Base-by-base conservation (phyloP, 2,113 vertebrate species). In the Ceyx melanurus region DNA sequence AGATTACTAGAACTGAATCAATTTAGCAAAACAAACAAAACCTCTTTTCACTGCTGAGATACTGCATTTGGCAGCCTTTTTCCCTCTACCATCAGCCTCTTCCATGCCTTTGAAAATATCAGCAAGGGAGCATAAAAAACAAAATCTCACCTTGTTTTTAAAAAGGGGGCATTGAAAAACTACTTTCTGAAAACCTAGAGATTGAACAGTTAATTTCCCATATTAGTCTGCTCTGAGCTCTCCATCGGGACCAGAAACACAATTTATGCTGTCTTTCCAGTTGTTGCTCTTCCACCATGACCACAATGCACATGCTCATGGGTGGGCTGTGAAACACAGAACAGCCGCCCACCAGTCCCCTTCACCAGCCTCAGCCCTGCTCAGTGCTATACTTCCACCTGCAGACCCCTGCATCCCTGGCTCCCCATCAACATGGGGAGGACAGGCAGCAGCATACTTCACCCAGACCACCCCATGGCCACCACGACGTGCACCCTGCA, bases 1-100 rank as follows among this genome's bases (percentile, higher is more conserved):
- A 68, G 57, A 79, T 66, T 73, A 82, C 73, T 73, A 79, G 74
- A 84, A 84, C 20, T 18, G 57, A 71, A 92, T 85, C 70, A 76
- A 37, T 76, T 89, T 82, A 70, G 37, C 57, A 79, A 90, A 96
- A 90, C 85, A 87, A 94, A 88, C 58, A 12, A 86, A 12, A 3
- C 22, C 33, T 4, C 9, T 80, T 70, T 82, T 33, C 37, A 13
- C 6, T 90, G 70, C 40, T 89, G 81, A 90, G 37, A 84, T 50
- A 19, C 35, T 2, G 15, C 25, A 3, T 75, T 82, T 82, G 58
- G 25, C 74, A 84, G 46, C 16, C 18, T 60, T 72, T 56, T 72
- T 13, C 68, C 20, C 22, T 48, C 68, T n/a, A 74, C 33, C 80
- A 68, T 70, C 54, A 56, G 54, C 3, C n/a, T 62, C 54, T 89